Evolutionary conservation across 2,888 invertebrate genomes (phyloP), one percentile per base, ranked within the genome.

Genomic region (Norana najaformis): DNA sequence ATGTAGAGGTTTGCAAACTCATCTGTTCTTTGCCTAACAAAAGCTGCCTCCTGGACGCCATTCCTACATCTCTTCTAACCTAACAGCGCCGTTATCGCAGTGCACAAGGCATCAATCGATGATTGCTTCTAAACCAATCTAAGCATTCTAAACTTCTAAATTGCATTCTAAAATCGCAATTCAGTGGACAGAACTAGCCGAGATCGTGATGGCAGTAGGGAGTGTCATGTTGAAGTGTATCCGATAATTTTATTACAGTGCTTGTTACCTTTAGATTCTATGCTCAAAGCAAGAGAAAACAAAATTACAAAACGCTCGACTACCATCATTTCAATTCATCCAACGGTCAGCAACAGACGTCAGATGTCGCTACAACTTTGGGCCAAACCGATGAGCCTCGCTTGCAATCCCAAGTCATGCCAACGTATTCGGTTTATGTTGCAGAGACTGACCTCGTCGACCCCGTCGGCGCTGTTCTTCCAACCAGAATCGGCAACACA

Each of bases 271-370:
- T 69, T n/a, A 69, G 69, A 69, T 69, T 69, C 69, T n/a, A 69
- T 69, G 69, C 30, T 69, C 69, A 69, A n/a, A 69, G 69, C 69
- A 69, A 69, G 69, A n/a, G n/a, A n/a, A 69, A 69, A n/a, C 69
- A 69, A 69, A 69, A 30, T n/a, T 69, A 69, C 69, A 69, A n/a
- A n/a, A n/a, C 69, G 69, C 30, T 69, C 69, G 69, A 69, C 30
- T 69, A 69, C n/a, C 69, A 69, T 69, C 69, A 4, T 8, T 69
- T 69, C 69, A 69, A 69, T 69, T 69, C 69, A 69, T 69, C 69
- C 30, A 69, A 69, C 69, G 69, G 69, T 69, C 69, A n/a, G n/a
- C n/a, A 69, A 69, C 69, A 30, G 69, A 30, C n/a, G 6, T n/a
- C 69, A 69, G 69, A 69, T 69, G 69, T 69, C 69, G 69, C 69